phyloP scores from a whole-genome alignment of 2,797 vertebrate species.

The Sebastes taczanowskii region DNA sequence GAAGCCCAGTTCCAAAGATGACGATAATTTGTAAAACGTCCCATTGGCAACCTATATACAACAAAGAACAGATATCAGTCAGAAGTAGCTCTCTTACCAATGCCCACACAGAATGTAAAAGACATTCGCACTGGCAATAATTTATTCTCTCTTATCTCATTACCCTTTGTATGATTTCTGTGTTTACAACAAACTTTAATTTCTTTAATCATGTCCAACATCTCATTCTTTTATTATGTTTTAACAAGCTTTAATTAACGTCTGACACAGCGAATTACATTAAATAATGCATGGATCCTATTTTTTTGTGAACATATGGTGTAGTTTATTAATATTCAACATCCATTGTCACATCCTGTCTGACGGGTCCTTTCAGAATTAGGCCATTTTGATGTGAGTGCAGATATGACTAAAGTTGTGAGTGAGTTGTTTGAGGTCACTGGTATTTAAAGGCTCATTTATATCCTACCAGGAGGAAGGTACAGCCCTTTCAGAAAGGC shows the following conservation, averaged over 20 bases:
- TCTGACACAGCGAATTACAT: slow-evolving; percentile 73
- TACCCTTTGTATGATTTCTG: slow-evolving; percentile 53
- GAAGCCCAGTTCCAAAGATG: background rate
- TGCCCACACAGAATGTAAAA: slow-evolving; percentile 56
- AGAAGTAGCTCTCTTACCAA: slow-evolving; percentile 41
- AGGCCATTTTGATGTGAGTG: slow-evolving; percentile 59
- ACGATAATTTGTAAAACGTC: background rate
- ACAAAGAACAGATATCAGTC: slow-evolving; percentile 64
- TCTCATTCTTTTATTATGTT: slow-evolving; percentile 73
- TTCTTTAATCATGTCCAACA: slow-evolving; percentile 76
- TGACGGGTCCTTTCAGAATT: slow-evolving; percentile 61
- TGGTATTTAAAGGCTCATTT: slow-evolving; percentile 34
- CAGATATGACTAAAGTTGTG: slow-evolving; percentile 46
- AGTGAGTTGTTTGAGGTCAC: slow-evolving; percentile 60
- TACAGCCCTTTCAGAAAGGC: background rate
- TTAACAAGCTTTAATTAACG: slow-evolving; percentile 81
- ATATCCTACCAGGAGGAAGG: background rate
- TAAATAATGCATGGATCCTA: slow-evolving; percentile 78
- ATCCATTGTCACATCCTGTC: slow-evolving; percentile 70
- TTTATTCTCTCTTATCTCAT: slow-evolving; percentile 67
- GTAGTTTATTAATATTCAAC: slow-evolving; percentile 77
- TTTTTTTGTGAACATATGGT: slow-evolving; percentile 74
- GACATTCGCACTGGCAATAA: slow-evolving; percentile 62
- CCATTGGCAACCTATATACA: background rate
- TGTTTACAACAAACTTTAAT: slow-evolving; percentile 69